Percentiles rank a stretch among this genome's conserved stretches.
These are phyloP conservation scores for Gymnoscelis rufifasciata DNA, from an alignment of 2,888 invertebrate genomes.

Conservation along the genomic window DNA sequence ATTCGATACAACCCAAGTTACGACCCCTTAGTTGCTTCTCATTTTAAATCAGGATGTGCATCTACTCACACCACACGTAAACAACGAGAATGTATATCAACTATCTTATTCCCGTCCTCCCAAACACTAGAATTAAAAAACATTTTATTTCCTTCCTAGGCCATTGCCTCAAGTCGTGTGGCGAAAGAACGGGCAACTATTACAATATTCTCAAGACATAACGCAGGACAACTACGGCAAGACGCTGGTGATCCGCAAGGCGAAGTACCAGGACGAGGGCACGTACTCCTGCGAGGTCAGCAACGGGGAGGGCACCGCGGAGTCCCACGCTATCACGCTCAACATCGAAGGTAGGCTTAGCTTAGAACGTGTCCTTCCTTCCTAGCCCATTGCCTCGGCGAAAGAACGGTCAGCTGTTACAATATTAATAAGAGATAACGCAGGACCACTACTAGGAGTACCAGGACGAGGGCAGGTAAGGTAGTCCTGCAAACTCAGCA, in stretches of 20 bases:
- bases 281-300: conserved; percentile 95
- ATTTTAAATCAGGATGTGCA: no score
- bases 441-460: no score
- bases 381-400: neutral
- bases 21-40: no score
- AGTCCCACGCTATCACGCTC: conserved; percentile 91
- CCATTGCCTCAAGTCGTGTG: conserved; percentile 96
- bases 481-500: no score
- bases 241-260: conserved; percentile 91
- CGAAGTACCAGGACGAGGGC: conserved; percentile 93
- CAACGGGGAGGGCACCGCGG: conserved; percentile 92
- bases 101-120: no score
- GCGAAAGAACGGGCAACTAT: conserved; percentile 87
- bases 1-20: no score
- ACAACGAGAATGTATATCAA: no score
- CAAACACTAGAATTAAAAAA: no score
- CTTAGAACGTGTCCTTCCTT: neutral
- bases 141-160: conserved; percentile 53
- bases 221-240: conserved; percentile 96
- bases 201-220: conserved; percentile 85
- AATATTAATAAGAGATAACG: no score
- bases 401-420: no score
- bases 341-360: conserved; percentile 80
- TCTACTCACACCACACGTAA: no score
- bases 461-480: no score